A percentile compares a stretch with the other conserved stretches of the same genome.
Conservation (phyloP, 1,140 invertebrate species). For the Bombus balteatus region DNA sequence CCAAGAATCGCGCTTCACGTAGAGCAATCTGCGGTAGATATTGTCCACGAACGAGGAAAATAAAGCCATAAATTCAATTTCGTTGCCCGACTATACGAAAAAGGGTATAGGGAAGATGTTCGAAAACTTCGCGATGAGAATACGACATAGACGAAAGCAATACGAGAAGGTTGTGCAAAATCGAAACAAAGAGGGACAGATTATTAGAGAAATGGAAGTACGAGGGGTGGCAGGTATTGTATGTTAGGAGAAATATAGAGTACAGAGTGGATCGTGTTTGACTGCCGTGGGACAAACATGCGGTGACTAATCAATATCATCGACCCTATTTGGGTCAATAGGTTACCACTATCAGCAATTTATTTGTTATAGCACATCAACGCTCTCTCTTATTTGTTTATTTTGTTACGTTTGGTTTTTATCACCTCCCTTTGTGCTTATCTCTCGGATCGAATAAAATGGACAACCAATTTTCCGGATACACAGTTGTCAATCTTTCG, state of each 20-base stretch:
- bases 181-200: not conserved
- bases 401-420: constrained; percentile 33
- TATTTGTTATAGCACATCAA: constrained; percentile 26
- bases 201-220: not conserved
- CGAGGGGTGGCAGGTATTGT: not conserved
- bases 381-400: constrained; percentile 25
- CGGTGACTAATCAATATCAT: constrained; percentile 61
- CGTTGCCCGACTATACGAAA: constrained; percentile 22
- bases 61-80: constrained; percentile 70
- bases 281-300: constrained; percentile 46
- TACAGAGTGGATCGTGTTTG: constrained; percentile 17
- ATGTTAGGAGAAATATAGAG: not conserved
- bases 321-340: constrained; percentile 60
- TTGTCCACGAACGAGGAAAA: constrained; percentile 62
- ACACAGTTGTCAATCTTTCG: constrained; percentile 22
- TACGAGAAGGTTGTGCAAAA: constrained; percentile 18
- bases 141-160: constrained; percentile 4
- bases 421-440: constrained; percentile 16
- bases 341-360: constrained; percentile 49
- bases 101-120: not conserved
- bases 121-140: constrained; percentile 1
- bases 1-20: constrained; percentile 35
- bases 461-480: constrained; percentile 21
- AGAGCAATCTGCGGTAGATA: constrained; percentile 63
- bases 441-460: constrained; percentile 13